These are phyloP conservation scores for Dinocampus coccinellae DNA, from an alignment of 2,888 invertebrate genomes.

Conservation along the genomic window DNA sequence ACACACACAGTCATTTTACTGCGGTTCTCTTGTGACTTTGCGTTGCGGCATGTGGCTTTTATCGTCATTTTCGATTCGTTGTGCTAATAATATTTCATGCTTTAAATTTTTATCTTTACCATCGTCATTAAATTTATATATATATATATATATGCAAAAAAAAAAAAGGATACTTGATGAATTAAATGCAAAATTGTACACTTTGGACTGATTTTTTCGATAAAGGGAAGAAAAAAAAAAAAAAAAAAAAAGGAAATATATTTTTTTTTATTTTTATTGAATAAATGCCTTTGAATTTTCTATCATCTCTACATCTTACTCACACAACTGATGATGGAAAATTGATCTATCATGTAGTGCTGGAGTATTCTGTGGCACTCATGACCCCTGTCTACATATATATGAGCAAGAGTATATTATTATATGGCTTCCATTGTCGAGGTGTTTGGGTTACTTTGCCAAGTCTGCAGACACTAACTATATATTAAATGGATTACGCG, in stretches of 20 bases:
- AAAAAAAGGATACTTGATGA: neutral
- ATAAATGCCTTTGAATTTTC: slow-evolving; percentile 21
- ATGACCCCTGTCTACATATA: neutral
- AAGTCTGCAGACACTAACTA: slow-evolving; percentile 29
- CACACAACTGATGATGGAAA: slow-evolving; percentile 7
- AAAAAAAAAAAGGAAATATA: slow-evolving; percentile 2
- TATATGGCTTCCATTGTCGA: slow-evolving; percentile 37
- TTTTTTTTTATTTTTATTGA: neutral
- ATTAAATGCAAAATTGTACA: neutral
- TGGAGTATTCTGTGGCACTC: slow-evolving; percentile 5
- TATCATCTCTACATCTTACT: slow-evolving; percentile 16
- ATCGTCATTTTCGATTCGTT: slow-evolving; percentile 32
- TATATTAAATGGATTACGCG: slow-evolving; percentile 43
- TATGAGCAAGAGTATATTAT: neutral
- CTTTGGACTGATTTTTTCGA: neutral
- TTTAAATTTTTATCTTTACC: neutral
- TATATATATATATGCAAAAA: neutral
- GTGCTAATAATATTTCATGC: slow-evolving; percentile 23
- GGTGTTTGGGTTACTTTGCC: slow-evolving; percentile 16
- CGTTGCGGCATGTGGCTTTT: slow-evolving; percentile 23
- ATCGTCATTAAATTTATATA: slow-evolving; percentile 1
- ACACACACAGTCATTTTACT: slow-evolving; percentile 6
- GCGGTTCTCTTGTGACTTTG: slow-evolving; percentile 26
- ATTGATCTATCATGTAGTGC: slow-evolving; percentile 26
- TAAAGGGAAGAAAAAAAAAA: neutral